A percentile compares a stretch with the other conserved stretches of the same genome.
Conservation (phyloP, 2,888 invertebrate genomes). For the Conus canariensis region DNA sequence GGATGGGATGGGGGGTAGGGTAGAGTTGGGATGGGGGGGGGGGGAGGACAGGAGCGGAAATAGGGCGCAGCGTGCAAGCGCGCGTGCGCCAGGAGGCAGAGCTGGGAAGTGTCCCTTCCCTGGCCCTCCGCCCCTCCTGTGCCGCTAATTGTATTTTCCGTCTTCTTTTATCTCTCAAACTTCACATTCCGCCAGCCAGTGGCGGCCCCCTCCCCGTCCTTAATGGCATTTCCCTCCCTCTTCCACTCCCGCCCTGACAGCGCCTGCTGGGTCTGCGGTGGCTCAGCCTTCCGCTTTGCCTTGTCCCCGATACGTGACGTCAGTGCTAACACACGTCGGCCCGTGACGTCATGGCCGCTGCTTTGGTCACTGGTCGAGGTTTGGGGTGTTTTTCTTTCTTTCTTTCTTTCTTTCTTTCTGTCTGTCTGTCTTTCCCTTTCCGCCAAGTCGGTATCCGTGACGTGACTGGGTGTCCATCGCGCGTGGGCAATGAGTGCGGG, state of each 20-base stretch:
- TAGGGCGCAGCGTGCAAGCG: slow-evolving; percentile 37
- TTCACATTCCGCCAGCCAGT: not conserved
- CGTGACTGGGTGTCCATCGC: not conserved
- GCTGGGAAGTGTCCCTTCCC: not conserved
- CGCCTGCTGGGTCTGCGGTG: not conserved
- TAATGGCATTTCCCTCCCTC: slow-evolving; percentile 1
- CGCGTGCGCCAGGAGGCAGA: slow-evolving; percentile 15
- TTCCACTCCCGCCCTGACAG: not conserved
- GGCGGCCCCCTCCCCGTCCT: slow-evolving; percentile 10
- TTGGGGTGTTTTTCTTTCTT: no score
- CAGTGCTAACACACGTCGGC: not conserved
- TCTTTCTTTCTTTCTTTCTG: no score
- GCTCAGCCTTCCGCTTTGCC: slow-evolving; percentile 10
- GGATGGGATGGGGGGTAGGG: not conserved
- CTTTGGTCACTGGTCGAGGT: no score
- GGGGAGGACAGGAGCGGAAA: slow-evolving; percentile 31
- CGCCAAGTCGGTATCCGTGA: no score
- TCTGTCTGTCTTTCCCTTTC: no score
- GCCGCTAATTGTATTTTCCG: slow-evolving; percentile 39
- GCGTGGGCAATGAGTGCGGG: no score
- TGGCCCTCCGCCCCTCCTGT: slow-evolving; percentile 4
- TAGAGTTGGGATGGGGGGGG: not conserved
- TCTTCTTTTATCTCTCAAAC: slow-evolving; percentile 38
- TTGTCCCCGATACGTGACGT: slow-evolving; percentile 11
- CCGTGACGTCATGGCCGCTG: not conserved